Conservation (phyloP, 1,140 invertebrate species). For the Whitmania pigra region DNA sequence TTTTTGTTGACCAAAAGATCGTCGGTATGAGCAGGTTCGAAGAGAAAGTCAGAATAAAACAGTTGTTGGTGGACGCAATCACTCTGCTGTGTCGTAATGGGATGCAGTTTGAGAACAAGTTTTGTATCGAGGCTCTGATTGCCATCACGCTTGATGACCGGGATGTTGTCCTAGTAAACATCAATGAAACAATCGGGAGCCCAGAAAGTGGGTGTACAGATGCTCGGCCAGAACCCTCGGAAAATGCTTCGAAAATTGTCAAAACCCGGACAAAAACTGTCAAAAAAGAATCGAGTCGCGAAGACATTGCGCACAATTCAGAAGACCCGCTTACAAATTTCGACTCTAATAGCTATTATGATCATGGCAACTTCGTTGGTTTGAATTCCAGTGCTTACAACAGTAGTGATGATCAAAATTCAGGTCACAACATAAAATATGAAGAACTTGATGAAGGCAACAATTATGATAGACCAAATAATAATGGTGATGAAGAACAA, state of each 20-base stretch:
- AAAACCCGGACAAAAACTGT: neutral
- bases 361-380: too few relatives aligned
- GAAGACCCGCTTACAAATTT: neutral
- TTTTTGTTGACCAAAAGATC: too few relatives aligned
- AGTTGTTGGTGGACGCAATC: constrained; percentile 16
- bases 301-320: neutral
- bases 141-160: constrained; percentile 20
- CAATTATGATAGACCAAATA: neutral
- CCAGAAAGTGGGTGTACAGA: neutral
- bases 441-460: neutral
- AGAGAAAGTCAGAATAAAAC: constrained; percentile 13
- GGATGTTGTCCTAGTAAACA: constrained; percentile 18
- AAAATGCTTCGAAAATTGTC: neutral
- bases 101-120: constrained; percentile 8
- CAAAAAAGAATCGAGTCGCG: neutral
- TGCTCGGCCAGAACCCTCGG: neutral
- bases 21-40: neutral
- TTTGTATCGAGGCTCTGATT: constrained; percentile 19
- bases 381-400: too few relatives aligned
- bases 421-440: too few relatives aligned
- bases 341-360: neutral
- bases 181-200: constrained; percentile 16
- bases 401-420: too few relatives aligned
- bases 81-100: constrained; percentile 18
- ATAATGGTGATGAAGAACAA: neutral